Percentiles rank a stretch among this genome's conserved stretches.
Conservation (phyloP, 2,113 vertebrate genomes). For the Laterallus jamaicensis region DNA sequence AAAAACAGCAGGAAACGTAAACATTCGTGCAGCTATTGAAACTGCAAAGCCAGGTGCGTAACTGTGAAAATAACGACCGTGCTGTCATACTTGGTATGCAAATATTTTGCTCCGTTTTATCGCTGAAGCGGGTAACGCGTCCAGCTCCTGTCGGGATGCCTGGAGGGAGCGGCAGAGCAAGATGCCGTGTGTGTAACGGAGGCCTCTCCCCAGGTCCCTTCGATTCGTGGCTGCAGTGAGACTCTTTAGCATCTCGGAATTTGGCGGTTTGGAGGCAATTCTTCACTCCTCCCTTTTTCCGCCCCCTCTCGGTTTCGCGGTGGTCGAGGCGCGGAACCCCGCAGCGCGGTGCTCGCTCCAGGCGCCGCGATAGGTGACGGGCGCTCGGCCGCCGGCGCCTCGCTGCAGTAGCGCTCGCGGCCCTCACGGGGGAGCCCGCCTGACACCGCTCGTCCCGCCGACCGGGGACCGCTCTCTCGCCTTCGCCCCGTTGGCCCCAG, state of each 20-base stretch:
- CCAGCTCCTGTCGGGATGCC: not conserved
- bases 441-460: not conserved
- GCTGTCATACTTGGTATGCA: rapidly evolving
- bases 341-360: not conserved
- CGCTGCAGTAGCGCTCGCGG: not conserved
- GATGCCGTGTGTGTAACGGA: not conserved
- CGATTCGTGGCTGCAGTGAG: not conserved
- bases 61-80: not conserved
- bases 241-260: not conserved
- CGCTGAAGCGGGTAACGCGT: not conserved
- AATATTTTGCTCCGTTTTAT: not conserved
- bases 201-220: not conserved
- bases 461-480: not conserved
- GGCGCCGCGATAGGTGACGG: not conserved
- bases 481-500: not conserved
- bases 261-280: not conserved
- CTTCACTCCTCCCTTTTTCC: rapidly evolving
- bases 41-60: not conserved
- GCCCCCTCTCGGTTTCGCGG: not conserved
- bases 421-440: conserved; percentile 37
- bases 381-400: not conserved
- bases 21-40: rapidly evolving
- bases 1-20: not conserved
- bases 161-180: rapidly evolving
- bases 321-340: no score